Base-by-base conservation (phyloP, 2,888 invertebrate genomes). In the Ecliptopera silaceata region DNA sequence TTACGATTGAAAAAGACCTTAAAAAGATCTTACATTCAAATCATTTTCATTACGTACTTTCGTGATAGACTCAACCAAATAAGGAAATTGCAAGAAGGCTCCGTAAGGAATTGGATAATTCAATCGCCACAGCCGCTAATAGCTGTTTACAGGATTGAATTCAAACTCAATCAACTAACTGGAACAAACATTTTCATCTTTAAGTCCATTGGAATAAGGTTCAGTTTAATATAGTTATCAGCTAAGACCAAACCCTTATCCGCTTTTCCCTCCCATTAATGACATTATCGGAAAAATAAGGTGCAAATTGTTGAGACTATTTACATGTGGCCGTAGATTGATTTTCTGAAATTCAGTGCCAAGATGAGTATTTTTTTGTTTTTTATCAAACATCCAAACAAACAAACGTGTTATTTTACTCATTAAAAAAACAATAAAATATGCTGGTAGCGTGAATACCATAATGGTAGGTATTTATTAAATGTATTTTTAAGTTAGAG, bases 11-110 rank as follows among this genome's bases (percentile, higher is more conserved):
- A 26, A 6, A 26, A 6, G 26, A 26, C 26, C 26, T 8, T 8
- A n/a, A n/a, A n/a, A n/a, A n/a, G n/a, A 5, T 26, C 6, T 8
- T 26, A 26, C 26, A 26, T 26, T 26, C 26, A 26, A 26, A 8
- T 26, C 26, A 6, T 26, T 57, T 59, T 49, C 52, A 52, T 61
- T 64, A 59, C 41, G 31, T 49, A 49, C 48, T 54, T 62, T 54
- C 42, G 53, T 41, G 58, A 60, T 45, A 53, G 54, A 54, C 52
- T 59, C 38, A 31, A 52, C 58, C 53, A 63, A 70, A 71, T 64
- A 64, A 72, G 77, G 77, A 77, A 76, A 74, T 75, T 72, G 74
- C 71, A 74, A 74, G 64, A 56, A 48, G 59, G 58, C 61, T 62
- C 57, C 65, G 59, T 53, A 64, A 65, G 66, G 66, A 67, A 66